phyloP scores from a whole-genome alignment of 2,113 vertebrate genomes.

The Zingel zingel region DNA sequence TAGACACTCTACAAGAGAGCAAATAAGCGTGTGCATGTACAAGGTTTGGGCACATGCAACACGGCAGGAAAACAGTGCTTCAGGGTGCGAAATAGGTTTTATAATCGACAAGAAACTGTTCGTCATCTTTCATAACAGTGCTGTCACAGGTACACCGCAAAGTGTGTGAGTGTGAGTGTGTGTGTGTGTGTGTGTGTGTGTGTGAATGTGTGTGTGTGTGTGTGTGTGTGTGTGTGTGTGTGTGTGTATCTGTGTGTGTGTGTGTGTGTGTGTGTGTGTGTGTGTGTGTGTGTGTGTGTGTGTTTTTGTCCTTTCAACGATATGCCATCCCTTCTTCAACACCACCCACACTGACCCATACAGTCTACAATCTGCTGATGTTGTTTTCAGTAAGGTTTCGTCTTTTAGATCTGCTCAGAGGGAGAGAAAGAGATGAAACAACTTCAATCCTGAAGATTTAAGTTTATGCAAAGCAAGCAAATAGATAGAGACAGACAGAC shows the following conservation, averaged over 20 bases:
- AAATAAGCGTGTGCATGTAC: neutral
- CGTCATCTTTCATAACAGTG: constrained; percentile 67
- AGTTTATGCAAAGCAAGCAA: neutral
- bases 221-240: constrained; percentile 12
- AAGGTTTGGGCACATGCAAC: constrained; percentile 40
- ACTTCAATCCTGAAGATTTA: neutral
- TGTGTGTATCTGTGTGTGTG: neutral
- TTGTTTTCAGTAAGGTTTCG: constrained; percentile 48
- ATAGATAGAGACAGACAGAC: neutral
- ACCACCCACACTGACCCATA: constrained; percentile 73
- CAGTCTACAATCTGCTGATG: constrained; percentile 60
- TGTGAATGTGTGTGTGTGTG: constrained; percentile 16
- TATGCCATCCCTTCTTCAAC: constrained; percentile 47
- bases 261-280: constrained; percentile 26
- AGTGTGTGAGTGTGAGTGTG: constrained; percentile 33
- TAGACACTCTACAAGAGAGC: constrained; percentile 1
- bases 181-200: constrained; percentile 7
- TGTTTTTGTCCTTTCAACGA: constrained; percentile 34
- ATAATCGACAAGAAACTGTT: constrained; percentile 72
- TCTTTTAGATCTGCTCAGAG: constrained; percentile 40
- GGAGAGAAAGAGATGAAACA: constrained; percentile 21
- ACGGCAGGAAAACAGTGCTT: constrained; percentile 42
- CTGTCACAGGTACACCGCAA: constrained; percentile 73
- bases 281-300: constrained; percentile 14
- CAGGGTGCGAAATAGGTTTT: constrained; percentile 70